Evolutionary conservation across 1,140 invertebrate genomes (phyloP), one percentile per base, ranked within the genome.

Genomic region (Aphis craccivora): DNA sequence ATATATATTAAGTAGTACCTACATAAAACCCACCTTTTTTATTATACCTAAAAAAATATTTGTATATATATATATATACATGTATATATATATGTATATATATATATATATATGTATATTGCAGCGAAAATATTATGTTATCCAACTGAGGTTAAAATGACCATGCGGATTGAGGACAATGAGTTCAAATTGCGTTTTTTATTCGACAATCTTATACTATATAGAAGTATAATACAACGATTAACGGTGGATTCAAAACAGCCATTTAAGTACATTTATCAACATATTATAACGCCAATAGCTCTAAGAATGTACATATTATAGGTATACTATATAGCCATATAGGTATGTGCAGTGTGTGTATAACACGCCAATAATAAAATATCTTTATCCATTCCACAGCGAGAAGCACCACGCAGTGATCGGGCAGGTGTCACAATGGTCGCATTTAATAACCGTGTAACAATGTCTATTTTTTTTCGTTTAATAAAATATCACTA

Each of bases 401-500:
- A 23, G 91, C 81, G 91, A 25, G 81, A 55, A 86, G 91, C 37
- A 67, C 88, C 88, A 89, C 5, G 88, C 51, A 55, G 88, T 23
- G 88, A 40, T 90, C 89, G 43, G 37, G 91, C 91, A 93, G 91
- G 91, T 93, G 91, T 53, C 48, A 84, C 45, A 90, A 67, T 67
- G 53, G 89, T 67, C 23, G 37, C 30, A 90, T 90, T 67, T 93
- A 93, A 93, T 93, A 25, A 53, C 91, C 81, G 37, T 93, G 91
- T 93, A 93, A 93, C 91, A 93, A 93, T 86, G 53, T 67, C 55
- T 40, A 90, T 60, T 67, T 90, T 90, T 60, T 67, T 90, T 60
- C 51, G 0, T 43, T 90, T 60, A 55, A 43, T 67, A 90, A 4
- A 60, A 40, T 40, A 67, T 30, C 60, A 90, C 25, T 43, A 60